These are phyloP conservation scores for Agrenia bidenticulata DNA, from an alignment of 2,888 invertebrate species.

Conservation along the genomic window DNA sequence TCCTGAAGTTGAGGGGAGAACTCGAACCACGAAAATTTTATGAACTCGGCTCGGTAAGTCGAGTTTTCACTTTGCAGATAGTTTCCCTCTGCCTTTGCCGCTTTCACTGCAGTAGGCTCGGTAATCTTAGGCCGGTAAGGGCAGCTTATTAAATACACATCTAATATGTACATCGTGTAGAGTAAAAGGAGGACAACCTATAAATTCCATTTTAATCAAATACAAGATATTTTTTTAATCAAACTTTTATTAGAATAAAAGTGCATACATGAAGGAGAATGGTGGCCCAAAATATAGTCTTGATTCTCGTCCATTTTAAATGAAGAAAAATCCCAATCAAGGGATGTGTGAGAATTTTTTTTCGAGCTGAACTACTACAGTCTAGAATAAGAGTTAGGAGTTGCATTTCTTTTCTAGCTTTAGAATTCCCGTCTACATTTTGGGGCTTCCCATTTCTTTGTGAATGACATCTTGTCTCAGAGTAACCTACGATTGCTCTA, in stretches of 20 bases:
- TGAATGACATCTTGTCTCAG: constrained; percentile 43
- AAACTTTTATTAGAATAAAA: not conserved
- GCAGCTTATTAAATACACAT: constrained; percentile 50
- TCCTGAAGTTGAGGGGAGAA: constrained; percentile 48
- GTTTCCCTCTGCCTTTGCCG: constrained; percentile 42
- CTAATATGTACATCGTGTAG: constrained; percentile 51
- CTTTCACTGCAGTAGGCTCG: constrained; percentile 50
- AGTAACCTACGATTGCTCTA: constrained; percentile 51
- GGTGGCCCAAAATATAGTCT: constrained; percentile 49
- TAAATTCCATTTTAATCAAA: too few relatives aligned
- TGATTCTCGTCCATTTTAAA: constrained; percentile 48
- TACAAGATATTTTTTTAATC: too few relatives aligned
- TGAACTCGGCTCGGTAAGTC: constrained; percentile 46
- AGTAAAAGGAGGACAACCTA: constrained; percentile 46
- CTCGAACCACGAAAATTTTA: constrained; percentile 50
- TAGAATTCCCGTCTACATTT: constrained; percentile 29
- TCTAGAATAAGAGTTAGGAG: constrained; percentile 47
- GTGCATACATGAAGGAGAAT: constrained; percentile 47
- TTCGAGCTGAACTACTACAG: constrained; percentile 48
- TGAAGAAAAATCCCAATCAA: constrained; percentile 49
- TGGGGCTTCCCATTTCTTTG: constrained; percentile 32
- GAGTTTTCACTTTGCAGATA: constrained; percentile 41
- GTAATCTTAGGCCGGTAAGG: constrained; percentile 51
- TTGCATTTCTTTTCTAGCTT: constrained; percentile 48
- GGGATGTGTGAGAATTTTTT: constrained; percentile 51